These are phyloP conservation scores for Diadema setosum DNA, from an alignment of 35 echinoderm and acorn worm genomes.

Conservation along the genomic window DNA sequence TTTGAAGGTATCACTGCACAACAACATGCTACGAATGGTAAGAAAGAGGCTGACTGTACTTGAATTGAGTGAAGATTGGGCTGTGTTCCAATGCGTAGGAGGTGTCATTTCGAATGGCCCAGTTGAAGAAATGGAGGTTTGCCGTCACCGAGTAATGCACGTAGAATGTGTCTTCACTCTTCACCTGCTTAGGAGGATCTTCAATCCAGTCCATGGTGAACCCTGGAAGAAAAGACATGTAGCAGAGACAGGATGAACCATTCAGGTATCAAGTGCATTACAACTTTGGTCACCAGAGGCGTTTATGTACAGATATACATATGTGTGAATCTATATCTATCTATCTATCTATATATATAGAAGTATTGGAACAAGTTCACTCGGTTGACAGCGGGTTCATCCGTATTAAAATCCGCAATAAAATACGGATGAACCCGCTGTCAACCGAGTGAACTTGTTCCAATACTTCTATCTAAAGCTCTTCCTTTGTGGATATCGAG, in stretches of 20 bases:
- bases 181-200: background rate
- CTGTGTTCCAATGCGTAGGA: slow-evolving; percentile 4
- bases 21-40: too few relatives aligned
- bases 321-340: background rate
- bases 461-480: too few relatives aligned
- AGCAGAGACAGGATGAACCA: background rate
- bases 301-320: background rate
- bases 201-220: slow-evolving; percentile 30
- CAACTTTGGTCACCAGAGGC: background rate
- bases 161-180: slow-evolving; percentile 31
- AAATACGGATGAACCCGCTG: too few relatives aligned
- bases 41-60: background rate
- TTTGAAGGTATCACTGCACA: too few relatives aligned
- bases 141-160: slow-evolving; percentile 40
- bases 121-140: slow-evolving; percentile 33
- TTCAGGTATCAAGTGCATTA: background rate
- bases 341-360: background rate
- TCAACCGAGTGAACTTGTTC: too few relatives aligned
- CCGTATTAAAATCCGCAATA: too few relatives aligned
- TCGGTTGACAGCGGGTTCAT: background rate
- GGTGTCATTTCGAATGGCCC: slow-evolving; percentile 29
- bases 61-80: background rate
- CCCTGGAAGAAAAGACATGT: background rate
- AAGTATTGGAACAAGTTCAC: background rate
- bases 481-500: too few relatives aligned